Evolutionary conservation across 2,113 vertebrate genomes (phyloP), one percentile per base, ranked within the genome.

Genomic region (Terrapene triunguis): DNA sequence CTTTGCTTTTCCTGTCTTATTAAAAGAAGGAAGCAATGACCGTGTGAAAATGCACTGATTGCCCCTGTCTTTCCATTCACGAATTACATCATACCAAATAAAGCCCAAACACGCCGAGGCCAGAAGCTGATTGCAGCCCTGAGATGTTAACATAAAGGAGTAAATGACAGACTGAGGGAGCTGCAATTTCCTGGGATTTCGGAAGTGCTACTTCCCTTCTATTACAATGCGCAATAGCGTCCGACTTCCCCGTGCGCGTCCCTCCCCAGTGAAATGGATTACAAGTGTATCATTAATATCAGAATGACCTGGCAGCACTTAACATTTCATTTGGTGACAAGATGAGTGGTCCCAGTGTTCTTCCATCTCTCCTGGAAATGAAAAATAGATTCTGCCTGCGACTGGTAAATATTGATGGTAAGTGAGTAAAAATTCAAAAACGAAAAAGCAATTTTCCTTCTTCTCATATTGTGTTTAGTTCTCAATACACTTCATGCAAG

Each of bases 381-480:
- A 94, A 95, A 89, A 96, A 96, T 94, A 92, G 38, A n/a, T 90
- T 95, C 93, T 97, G 96, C 95, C 92, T 94, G 90, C 89, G 93
- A 54, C 89, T 88, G 89, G 96, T 97, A 97, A 97, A 96, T 97
- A 97, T 96, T 96, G 96, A 83, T 86, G 81, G 85, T 97, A 97
- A 97, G 94, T 96, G 96, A 97, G 96, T 96, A 96, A 97, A 97
- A 97, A 97, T 97, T 97, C 97, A 97, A 97, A 97, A 93, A 92
- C 90, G 95, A 93, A 94, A 97, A 97, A 97, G 96, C 95, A 97
- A 97, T 97, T 97, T 97, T 94, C 96, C 94, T 95, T 96, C 95
- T 96, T 96, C 95, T 95, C 96, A 96, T 91, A 96, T 95, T 95
- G 96, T 96, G 95, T 94, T 97, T 90, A 92, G 87, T 92, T 95